A percentile compares a stretch with the other conserved stretches of the same genome.
Evolutionary conservation across 1,140 invertebrate genomes (phyloP).

Genomic region (Heliothis subflexa): DNA sequence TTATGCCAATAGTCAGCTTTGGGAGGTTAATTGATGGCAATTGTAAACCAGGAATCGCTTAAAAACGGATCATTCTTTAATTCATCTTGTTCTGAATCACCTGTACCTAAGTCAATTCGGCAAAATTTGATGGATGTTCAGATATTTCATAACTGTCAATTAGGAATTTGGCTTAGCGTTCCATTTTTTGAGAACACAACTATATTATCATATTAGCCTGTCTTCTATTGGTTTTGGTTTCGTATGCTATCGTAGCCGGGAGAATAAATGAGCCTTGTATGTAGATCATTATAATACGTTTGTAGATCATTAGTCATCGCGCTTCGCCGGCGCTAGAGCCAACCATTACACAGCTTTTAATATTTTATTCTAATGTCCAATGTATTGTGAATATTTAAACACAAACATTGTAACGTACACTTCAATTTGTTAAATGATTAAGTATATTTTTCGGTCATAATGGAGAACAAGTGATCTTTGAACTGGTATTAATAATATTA

Average conservation of each 20-base stretch:
- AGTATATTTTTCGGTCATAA: conserved; percentile 24
- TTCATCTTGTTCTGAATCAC: too few relatives aligned
- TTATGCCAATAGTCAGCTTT: too few relatives aligned
- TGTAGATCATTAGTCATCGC: conserved; percentile 56
- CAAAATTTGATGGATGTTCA: background rate
- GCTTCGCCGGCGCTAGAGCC: conserved; percentile 24
- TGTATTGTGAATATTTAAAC: conserved; percentile 29
- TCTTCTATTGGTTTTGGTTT: conserved; percentile 14
- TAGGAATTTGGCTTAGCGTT: conserved; percentile 3
- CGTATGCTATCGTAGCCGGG: conserved; percentile 18
- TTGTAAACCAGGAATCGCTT: too few relatives aligned
- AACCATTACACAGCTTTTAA: conserved; percentile 27
- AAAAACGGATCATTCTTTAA: too few relatives aligned
- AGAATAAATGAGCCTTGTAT: conserved; percentile 52
- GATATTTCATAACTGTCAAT: background rate
- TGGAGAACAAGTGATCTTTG: conserved; percentile 15
- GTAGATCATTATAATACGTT: conserved; percentile 58
- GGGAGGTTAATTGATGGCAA: too few relatives aligned
- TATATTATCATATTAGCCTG: conserved; percentile 1
- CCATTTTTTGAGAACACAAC: background rate
- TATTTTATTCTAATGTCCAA: conserved; percentile 36
- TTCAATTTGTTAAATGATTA: conserved; percentile 33
- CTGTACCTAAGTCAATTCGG: too few relatives aligned
- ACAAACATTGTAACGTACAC: conserved; percentile 25
- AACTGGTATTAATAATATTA: conserved; percentile 1